Evolutionary conservation across 2,113 vertebrate genomes (phyloP), one percentile per base, ranked within the genome.

Genomic region (Rissa tridactyla): DNA sequence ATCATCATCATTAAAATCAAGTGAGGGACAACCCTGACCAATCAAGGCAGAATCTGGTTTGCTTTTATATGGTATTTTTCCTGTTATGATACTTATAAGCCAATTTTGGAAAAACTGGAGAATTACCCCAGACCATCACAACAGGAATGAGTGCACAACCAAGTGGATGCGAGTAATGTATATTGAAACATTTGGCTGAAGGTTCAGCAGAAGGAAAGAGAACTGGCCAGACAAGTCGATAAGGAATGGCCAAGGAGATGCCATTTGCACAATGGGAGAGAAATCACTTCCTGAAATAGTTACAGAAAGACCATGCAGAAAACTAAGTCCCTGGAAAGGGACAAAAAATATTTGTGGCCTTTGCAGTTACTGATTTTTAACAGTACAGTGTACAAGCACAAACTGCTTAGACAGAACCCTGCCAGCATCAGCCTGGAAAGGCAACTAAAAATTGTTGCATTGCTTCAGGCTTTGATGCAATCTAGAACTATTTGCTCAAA

Each of bases 151-250:
- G 16, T 15, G 72, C 29, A 73, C 6, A 44, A 32, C 10, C 19
- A 30, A 69, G 84, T 70, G 14, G 29, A 36, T 19, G 5, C 5
- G 61, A 61, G 8, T 57, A 75, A 26, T 2, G 0, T 5, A 9
- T 32, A 19, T 6, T 23, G 17, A 85, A 72, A 49, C 6, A 64
- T 25, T 61, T 40, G 5, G 5, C 19, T 76, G 32, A 83, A 47
- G 19, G 29, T 55, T 76, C 20, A 52, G 47, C 13, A 79, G 11
- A 44, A 77, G 30, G 30, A 77, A 66, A 62, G 26, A 49, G 27
- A 58, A 44, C 10, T 25, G 7, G 9, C 7, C 44, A 40, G n/a
- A 32, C 5, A n/a, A 76, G 10, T 54, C 0, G 0, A 25, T 36
- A 42, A 60, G 9, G 14, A 82, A 68, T 5, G 10, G 30, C 6